These are phyloP conservation scores for Climacteris rufus DNA, from an alignment of 2,113 vertebrate genomes.

Conservation along the genomic window DNA sequence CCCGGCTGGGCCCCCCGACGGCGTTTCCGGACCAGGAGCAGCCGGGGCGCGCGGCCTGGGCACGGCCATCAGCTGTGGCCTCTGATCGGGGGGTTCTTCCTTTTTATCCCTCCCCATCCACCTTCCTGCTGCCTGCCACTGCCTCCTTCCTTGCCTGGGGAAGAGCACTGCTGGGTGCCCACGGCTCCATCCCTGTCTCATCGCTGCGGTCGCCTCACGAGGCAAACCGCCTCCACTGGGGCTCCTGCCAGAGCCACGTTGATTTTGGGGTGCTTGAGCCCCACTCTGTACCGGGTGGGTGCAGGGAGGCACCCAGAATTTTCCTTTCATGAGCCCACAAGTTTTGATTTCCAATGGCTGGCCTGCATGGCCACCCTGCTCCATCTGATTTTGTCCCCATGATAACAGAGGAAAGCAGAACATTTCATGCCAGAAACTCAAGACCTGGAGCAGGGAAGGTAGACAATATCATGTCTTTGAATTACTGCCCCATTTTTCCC, in stretches of 20 bases:
- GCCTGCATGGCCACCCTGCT: accelerated
- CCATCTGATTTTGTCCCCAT: neutral
- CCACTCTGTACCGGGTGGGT: accelerated
- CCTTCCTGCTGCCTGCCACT: neutral
- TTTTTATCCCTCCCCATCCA: neutral
- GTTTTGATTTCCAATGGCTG: neutral
- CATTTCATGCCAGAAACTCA: neutral
- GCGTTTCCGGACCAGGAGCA: slow-evolving; percentile 16
- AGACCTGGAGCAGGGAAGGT: neutral
- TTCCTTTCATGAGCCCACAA: neutral
- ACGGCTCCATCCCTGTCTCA: neutral
- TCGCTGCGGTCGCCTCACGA: accelerated
- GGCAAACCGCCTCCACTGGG: accelerated
- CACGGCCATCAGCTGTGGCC: neutral
- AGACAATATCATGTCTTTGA: neutral
- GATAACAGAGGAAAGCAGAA: neutral
- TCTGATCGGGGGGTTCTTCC: neutral
- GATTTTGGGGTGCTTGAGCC: neutral
- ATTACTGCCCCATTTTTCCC: neutral
- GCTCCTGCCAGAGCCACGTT: neutral
- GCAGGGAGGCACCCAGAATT: accelerated
- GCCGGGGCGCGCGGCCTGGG: neutral
- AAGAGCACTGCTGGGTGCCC: accelerated
- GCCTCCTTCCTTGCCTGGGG: neutral
- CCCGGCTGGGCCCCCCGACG: slow-evolving; percentile 1